phyloP scores from a whole-genome alignment of 2,113 vertebrate species.

The Apodemus speciosus region DNA sequence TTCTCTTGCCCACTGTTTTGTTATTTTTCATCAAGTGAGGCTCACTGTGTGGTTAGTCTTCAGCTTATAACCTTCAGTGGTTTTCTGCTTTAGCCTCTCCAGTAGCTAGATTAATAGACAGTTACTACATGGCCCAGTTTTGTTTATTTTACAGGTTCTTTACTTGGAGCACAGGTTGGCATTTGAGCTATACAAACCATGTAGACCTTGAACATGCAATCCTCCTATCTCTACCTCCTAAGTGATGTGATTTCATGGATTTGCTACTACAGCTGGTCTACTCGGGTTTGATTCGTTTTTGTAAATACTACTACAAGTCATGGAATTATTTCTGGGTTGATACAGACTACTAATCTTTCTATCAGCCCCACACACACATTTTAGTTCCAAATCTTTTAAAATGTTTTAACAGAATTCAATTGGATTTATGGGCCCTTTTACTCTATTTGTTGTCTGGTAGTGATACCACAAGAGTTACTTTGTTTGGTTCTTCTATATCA shows the following conservation, averaged over 20 bases:
- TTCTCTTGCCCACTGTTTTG: not conserved
- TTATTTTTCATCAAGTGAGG: no score
- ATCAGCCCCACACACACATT: no score
- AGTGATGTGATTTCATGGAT: not conserved
- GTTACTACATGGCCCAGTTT: no score
- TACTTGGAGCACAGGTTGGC: not conserved
- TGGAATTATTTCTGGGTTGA: no score
- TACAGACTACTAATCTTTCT: no score
- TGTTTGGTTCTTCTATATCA: not conserved
- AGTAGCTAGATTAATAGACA: not conserved
- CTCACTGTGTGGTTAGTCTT: not conserved
- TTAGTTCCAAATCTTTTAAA: no score
- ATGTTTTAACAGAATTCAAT: not conserved
- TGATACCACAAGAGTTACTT: not conserved
- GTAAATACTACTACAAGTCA: no score
- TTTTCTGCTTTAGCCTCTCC: not conserved
- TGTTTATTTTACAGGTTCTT: not conserved
- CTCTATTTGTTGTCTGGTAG: not conserved
- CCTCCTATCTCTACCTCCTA: not conserved
- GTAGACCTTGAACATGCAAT: not conserved
- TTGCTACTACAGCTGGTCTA: no score
- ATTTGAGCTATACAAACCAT: not conserved
- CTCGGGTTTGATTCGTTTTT: no score
- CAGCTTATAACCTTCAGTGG: not conserved
- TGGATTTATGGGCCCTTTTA: not conserved